Percentiles rank a stretch among this genome's conserved stretches.
Evolutionary conservation across 2,797 vertebrate genomes (phyloP).

Genomic region (Pantherophis vulpinus): DNA sequence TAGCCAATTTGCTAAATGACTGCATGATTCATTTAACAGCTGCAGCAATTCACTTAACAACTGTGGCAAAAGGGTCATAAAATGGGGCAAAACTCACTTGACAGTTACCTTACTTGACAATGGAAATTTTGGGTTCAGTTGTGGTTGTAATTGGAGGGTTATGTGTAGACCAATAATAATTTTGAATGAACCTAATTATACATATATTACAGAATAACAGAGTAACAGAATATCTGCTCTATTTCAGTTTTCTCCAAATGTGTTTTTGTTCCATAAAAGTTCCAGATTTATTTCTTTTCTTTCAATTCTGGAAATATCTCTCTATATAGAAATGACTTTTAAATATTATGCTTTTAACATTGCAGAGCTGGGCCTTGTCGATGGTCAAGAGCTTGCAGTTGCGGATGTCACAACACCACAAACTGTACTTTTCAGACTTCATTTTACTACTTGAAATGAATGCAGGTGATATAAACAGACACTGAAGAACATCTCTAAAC

Average conservation of each 20-base stretch:
- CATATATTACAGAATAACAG: not conserved
- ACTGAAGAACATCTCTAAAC: constrained; percentile 38
- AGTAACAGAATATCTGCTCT: not conserved
- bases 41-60: not conserved
- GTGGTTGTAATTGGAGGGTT: not conserved
- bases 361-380: constrained; percentile 85
- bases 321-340: not conserved
- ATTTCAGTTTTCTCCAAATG: not conserved
- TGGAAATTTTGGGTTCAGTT: not conserved
- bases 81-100: not conserved
- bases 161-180: not conserved
- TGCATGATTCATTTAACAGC: not conserved
- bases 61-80: not conserved
- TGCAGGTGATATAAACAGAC: constrained; percentile 46
- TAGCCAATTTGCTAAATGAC: not conserved
- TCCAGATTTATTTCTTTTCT: not conserved
- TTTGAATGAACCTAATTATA: not conserved
- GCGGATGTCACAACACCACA: constrained; percentile 91
- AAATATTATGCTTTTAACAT: not conserved
- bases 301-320: not conserved
- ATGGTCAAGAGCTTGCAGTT: constrained; percentile 89
- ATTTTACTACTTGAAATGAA: constrained; percentile 81
- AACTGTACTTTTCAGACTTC: constrained; percentile 91
- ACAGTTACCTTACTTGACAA: not conserved
- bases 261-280: not conserved